Conservation (phyloP, 2,113 vertebrate genomes). For the Noturus placidus region DNA sequence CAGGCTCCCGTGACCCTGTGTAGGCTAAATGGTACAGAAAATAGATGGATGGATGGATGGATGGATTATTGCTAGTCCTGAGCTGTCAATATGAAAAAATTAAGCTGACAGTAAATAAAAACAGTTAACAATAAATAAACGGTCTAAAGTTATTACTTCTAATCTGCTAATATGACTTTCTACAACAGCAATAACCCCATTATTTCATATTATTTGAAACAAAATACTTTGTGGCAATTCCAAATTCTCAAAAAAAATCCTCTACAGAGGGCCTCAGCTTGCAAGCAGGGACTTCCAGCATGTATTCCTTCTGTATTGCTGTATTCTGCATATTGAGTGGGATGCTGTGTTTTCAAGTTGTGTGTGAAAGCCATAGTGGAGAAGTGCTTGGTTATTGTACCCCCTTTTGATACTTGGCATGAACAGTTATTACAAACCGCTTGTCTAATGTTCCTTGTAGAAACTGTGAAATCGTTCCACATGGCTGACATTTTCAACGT, state of each 20-base stretch:
- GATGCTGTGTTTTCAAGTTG: not conserved
- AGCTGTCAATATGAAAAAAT: not conserved
- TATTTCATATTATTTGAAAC: not conserved
- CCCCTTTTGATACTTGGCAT: conserved; percentile 22
- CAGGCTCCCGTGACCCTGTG: no score
- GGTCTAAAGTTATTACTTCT: not conserved
- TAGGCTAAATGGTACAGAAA: no score
- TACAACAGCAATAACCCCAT: not conserved
- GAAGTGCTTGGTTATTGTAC: not conserved
- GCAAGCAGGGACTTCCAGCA: not conserved
- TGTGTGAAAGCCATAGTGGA: not conserved
- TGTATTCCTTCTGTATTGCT: not conserved
- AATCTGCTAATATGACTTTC: not conserved
- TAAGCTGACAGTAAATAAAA: not conserved
- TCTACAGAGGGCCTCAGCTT: not conserved
- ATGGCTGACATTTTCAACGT: conserved; percentile 4
- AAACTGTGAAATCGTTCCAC: conserved; percentile 10
- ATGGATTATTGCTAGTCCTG: not conserved
- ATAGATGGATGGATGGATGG: no score
- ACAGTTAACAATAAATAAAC: not conserved
- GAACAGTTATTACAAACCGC: not conserved
- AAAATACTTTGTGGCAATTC: not conserved
- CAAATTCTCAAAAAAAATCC: not conserved
- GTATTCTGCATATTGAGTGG: not conserved
- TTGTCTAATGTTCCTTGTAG: conserved; percentile 3